These are phyloP conservation scores for Atlantisia rogersi DNA, from an alignment of 2,113 vertebrate species.

Conservation along the genomic window DNA sequence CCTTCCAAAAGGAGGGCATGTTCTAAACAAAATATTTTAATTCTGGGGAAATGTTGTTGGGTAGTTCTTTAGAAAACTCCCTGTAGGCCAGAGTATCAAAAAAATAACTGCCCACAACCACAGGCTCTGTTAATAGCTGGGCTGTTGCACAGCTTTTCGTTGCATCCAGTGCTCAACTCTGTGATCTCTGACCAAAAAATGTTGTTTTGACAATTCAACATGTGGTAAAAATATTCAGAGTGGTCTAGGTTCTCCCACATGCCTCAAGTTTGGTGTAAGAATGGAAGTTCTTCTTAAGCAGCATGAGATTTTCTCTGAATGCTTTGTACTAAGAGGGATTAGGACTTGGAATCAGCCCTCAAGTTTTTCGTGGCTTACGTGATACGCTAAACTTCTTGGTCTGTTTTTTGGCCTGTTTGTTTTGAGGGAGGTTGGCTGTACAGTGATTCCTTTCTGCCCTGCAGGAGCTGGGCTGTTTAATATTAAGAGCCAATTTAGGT, in stretches of 20 bases:
- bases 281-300: not conserved
- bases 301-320: not conserved
- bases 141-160: not conserved
- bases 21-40: not conserved
- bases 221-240: not conserved
- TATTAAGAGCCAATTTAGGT: not conserved
- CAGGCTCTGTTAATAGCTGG: not conserved
- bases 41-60: not conserved
- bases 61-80: not conserved
- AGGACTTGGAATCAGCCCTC: not conserved
- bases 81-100: not conserved
- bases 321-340: not conserved
- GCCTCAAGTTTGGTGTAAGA: not conserved
- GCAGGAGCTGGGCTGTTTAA: not conserved
- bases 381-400: not conserved
- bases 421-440: not conserved
- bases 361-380: not conserved
- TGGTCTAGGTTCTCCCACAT: not conserved
- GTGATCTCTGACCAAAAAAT: not conserved
- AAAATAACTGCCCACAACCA: not conserved
- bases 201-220: not conserved
- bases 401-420: not conserved
- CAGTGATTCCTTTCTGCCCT: not conserved
- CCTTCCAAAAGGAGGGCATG: not conserved
- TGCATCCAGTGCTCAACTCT: not conserved